Evolutionary conservation across 2,797 vertebrate species (phyloP), one percentile per base, ranked within the genome.

Genomic region (Acridotheres tristis): DNA sequence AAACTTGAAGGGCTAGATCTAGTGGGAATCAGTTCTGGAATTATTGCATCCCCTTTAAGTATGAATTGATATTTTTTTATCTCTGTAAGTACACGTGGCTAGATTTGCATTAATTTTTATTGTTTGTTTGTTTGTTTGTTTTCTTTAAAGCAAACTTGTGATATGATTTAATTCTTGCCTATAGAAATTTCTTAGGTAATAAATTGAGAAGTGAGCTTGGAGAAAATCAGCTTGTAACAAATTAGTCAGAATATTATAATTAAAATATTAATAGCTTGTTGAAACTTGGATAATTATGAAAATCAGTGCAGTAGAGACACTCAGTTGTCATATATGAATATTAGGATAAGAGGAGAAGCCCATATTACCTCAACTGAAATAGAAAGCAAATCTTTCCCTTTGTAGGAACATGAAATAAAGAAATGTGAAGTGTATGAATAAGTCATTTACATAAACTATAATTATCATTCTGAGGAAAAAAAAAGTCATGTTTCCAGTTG

Each of bases 241-340:
- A 78, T 77, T 92, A 75, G 25, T 65, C 47, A 89, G 36, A 83
- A 55, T 85, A 87, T 73, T 75, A 19, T 66, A 77, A 93, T 95
- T 92, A 92, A 76, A 91, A 90, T 51, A 83, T 93, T 94, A 93
- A 95, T 90, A 53, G 29, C 9, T 76, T 76, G 47, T 75, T 93
- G 72, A 93, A 96, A 93, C 54, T 74, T 91, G 59, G 50, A 83
- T 50, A 30, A 94, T 94, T 94, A 95, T 92, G 73, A 94, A 96
- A 96, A 96, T 94, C 80, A 76, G 68, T 54, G 76, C 88, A 88
- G 79, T 47, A 88, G 87, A 92, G 48, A 78, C 23, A 51, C 14
- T 78, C n/a, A 58, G 69, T 83, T 89, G 61, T 65, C 71, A 53
- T 75, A 69, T 43, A 69, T 29, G 54, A 72, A 71, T 68, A 89